Evolutionary conservation across 2,888 invertebrate genomes (phyloP).

Genomic region (Bombylius discolor): DNA sequence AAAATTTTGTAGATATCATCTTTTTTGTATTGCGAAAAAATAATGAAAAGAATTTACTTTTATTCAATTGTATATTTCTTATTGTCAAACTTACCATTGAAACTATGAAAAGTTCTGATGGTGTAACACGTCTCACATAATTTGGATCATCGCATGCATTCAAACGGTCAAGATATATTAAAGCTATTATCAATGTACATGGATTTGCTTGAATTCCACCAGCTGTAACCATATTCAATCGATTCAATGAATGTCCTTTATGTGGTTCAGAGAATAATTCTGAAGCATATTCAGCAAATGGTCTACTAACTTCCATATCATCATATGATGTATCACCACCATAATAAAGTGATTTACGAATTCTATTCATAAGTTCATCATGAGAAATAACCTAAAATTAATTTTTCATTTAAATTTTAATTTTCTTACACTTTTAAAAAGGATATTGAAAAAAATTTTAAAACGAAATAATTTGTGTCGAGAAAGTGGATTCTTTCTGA

Average conservation of each 20-base stretch:
- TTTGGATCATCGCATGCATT: conserved; percentile 59
- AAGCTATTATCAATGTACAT: conserved; percentile 81
- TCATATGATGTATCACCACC: conserved; percentile 67
- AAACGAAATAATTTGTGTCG: neutral
- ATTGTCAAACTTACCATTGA: conserved; percentile 57
- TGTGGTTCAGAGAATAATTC: conserved; percentile 69
- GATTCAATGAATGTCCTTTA: conserved; percentile 60
- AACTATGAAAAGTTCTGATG: conserved; percentile 87
- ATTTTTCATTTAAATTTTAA: neutral
- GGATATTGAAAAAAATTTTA: neutral
- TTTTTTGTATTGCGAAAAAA: conserved; percentile 25
- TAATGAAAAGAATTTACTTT: neutral
- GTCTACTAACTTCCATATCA: conserved; percentile 55
- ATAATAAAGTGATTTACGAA: conserved; percentile 81
- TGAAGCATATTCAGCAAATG: conserved; percentile 63
- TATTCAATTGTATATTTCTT: too few relatives aligned
- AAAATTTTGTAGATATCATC: conserved; percentile 95
- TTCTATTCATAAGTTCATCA: conserved; percentile 64
- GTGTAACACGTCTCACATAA: conserved; percentile 69
- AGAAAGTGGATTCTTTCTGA: neutral
- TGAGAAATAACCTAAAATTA: conserved; percentile 39
- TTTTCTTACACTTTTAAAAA: too few relatives aligned
- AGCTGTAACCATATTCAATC: conserved; percentile 62
- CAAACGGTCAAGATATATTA: conserved; percentile 86
- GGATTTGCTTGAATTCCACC: conserved; percentile 65